Evolutionary conservation across 2,113 vertebrate species (phyloP).

Genomic region (Pangasianodon hypophthalmus): DNA sequence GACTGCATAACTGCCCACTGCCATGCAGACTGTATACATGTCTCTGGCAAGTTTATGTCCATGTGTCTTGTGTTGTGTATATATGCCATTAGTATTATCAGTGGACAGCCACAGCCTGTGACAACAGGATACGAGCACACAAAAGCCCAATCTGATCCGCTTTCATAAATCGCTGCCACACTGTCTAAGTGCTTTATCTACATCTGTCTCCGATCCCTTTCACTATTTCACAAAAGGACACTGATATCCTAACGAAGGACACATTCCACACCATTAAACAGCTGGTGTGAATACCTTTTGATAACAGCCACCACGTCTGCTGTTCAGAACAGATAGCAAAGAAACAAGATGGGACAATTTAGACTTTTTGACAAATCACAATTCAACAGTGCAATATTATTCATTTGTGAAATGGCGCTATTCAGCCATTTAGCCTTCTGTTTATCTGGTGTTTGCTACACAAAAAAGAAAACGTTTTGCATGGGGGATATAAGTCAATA

Average conservation of each 20-base stretch:
- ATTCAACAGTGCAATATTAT: background rate
- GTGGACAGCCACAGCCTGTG: conserved; percentile 45
- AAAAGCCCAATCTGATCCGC: conserved; percentile 43
- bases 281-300: background rate
- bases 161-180: conserved; percentile 54
- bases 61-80: conserved; percentile 50
- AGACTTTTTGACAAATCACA: background rate
- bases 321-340: conserved; percentile 21
- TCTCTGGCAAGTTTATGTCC: conserved; percentile 16
- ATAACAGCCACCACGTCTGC: conserved; percentile 26
- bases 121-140: conserved; percentile 40
- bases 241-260: conserved; percentile 45
- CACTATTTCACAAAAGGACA: conserved; percentile 48
- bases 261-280: conserved; percentile 31
- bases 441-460: background rate
- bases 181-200: conserved; percentile 38
- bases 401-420: background rate
- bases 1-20: conserved; percentile 62
- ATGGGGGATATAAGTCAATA: background rate
- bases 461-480: background rate
- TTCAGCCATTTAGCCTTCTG: background rate
- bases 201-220: conserved; percentile 37
- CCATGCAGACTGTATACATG: conserved; percentile 17
- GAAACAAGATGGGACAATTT: background rate
- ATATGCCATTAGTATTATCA: conserved; percentile 62